A percentile compares a stretch with the other conserved stretches of the same genome.
phyloP scores from a whole-genome alignment of 2,888 invertebrate genomes.

The Nomada lathburiana region DNA sequence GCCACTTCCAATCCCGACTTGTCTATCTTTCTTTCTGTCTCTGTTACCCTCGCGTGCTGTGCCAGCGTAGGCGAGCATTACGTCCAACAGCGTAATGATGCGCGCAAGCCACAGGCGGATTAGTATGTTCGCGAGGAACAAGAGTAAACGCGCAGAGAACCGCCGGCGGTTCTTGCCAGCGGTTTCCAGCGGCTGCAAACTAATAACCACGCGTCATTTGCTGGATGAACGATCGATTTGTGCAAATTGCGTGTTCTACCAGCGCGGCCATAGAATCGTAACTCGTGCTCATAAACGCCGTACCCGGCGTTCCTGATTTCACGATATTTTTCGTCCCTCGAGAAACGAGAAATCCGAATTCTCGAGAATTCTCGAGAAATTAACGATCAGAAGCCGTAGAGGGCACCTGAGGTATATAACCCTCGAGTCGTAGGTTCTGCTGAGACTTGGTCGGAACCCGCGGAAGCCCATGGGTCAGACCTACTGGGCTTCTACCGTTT shows the following conservation, averaged over 20 bases:
- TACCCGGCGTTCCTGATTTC: background rate
- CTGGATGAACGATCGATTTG: constrained; percentile 41
- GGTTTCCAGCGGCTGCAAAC: constrained; percentile 33
- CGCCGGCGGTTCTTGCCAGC: constrained; percentile 15
- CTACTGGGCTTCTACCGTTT: too few species aligned
- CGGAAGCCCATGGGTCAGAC: too few species aligned
- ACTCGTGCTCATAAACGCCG: background rate
- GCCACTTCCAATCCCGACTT: constrained; percentile 35
- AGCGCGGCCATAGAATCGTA: constrained; percentile 2
- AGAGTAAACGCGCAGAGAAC: constrained; percentile 5
- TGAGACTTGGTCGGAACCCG: too few species aligned
- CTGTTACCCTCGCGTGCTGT: constrained; percentile 1
- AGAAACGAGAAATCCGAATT: too few species aligned
- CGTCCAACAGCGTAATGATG: constrained; percentile 61
- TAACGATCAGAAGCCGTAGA: too few species aligned
- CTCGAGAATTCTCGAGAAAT: too few species aligned
- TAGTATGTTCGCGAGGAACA: constrained; percentile 45
- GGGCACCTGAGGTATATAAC: too few species aligned
- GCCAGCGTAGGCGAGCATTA: constrained; percentile 46
- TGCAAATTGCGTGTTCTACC: constrained; percentile 33
- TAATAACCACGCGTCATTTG: constrained; percentile 40
- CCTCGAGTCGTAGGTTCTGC: too few species aligned
- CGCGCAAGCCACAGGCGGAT: constrained; percentile 46
- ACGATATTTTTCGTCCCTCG: too few species aligned
- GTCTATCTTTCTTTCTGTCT: constrained; percentile 4